phyloP scores from a whole-genome alignment of 2,797 vertebrate species.

The Lagodon rhomboides region DNA sequence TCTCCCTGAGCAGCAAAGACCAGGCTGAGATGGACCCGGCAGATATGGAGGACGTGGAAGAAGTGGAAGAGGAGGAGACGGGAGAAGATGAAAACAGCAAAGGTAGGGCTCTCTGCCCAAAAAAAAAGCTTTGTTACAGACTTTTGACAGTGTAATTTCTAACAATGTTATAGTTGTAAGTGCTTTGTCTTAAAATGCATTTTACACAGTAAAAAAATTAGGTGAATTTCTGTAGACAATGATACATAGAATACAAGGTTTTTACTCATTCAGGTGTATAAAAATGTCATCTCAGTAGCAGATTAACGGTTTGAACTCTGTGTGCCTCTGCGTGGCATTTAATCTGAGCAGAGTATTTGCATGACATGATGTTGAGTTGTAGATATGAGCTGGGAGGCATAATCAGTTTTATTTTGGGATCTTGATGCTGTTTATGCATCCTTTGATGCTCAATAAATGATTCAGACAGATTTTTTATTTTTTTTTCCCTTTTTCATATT shows the following conservation, averaged over 20 bases:
- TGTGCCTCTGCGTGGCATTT: conserved; percentile 7
- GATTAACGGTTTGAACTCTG: background rate
- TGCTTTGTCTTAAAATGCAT: background rate
- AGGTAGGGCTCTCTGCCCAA: conserved; percentile 84
- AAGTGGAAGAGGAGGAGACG: conserved; percentile 97
- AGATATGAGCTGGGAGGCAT: conserved; percentile 23
- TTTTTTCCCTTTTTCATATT: conserved; percentile 24
- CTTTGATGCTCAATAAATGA: conserved; percentile 54
- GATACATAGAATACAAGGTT: background rate
- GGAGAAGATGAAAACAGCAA: conserved; percentile 96
- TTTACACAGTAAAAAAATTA: no score
- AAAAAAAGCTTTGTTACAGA: no score
- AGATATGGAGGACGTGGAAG: conserved; percentile 99
- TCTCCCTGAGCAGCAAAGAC: conserved; percentile 90
- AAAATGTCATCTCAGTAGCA: background rate
- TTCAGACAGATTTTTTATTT: conserved; percentile 29
- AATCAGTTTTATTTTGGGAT: conserved; percentile 60
- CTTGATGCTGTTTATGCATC: conserved; percentile 38
- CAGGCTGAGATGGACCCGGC: conserved; percentile 97
- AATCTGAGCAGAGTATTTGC: conserved; percentile 6
- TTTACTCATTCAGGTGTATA: background rate
- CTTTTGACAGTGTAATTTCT: background rate
- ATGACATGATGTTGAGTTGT: conserved; percentile 29
- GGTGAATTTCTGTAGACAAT: background rate
- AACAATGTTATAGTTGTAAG: fast-evolving